Base-by-base conservation (phyloP, 2,797 vertebrate species). In the Merluccius polli region DNA sequence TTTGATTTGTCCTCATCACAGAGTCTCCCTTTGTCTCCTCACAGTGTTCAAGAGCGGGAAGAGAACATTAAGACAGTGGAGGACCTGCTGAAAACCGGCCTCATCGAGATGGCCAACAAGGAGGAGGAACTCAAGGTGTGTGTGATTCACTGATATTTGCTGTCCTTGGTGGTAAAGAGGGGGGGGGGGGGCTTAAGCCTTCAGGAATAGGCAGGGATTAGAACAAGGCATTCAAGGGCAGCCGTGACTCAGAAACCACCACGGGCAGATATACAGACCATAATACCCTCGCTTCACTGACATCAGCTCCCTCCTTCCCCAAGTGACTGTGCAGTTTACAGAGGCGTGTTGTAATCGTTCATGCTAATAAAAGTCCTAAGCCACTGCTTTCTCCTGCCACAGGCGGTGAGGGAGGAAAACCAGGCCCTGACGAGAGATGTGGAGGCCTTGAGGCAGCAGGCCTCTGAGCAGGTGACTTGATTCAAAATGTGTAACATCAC, bases 91-190 rank as follows among this genome's bases (percentile, higher is more conserved):
- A 96, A 99, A 88, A 89, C 96, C 75, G 96, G 96, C 73, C 93
- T 99, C 78, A 98, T 99, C 79, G 93, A 99, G 88, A 93, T 99
- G 92, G 97, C 97, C 80, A 98, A 97, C 86, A 99, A 97, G 83
- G 96, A 97, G 78, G 96, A 96, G 27, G 94, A 96, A 41, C 91
- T 99, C 65, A 95, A 95, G 94, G 98, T 98, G 13, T 29, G 73
- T 70, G 32, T 32, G 30, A 10, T 70, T 35, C 69, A 21, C 31
- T 70, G 31, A 21, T 1, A 16, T 35, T 35, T 35, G 33, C 68
- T 68, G 32, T 21, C 68, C 44, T 59, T 18, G 21, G 7, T 59
- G 52, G 5, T 59, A 59, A 59, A 59, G 33, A 8, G 33, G 11
- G 36, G 36, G 36, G 36, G 36, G 5, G 36, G 36, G 36, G 11